Evolutionary conservation across 2,797 vertebrate genomes (phyloP).

Genomic region (Valencia hispanica): DNA sequence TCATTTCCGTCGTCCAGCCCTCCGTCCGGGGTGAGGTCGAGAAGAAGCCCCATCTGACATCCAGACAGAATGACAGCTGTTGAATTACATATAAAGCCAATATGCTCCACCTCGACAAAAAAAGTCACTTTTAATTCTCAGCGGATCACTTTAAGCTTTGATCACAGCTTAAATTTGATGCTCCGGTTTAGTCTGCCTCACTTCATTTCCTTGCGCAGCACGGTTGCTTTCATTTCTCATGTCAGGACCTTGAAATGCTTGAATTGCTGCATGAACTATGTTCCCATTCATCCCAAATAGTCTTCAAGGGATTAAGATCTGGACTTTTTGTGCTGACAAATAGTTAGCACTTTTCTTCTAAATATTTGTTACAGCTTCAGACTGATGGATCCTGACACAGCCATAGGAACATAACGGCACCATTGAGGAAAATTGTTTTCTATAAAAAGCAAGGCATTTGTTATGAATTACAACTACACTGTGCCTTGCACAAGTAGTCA

Average conservation of each 20-base stretch:
- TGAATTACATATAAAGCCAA: slow-evolving; percentile 18
- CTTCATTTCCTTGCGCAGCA: too few relatives aligned
- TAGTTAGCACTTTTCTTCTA: too few relatives aligned
- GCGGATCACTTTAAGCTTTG: not conserved
- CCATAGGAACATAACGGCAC: too few relatives aligned
- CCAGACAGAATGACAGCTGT: not conserved
- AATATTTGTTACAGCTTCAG: too few relatives aligned
- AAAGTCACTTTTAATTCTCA: not conserved
- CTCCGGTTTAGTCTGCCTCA: too few relatives aligned
- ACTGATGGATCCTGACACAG: too few relatives aligned
- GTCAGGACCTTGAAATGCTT: not conserved
- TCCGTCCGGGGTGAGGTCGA: slow-evolving; percentile 84
- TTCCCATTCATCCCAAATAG: not conserved
- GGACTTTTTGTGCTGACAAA: too few relatives aligned
- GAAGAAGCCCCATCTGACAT: slow-evolving; percentile 88
- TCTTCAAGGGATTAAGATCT: too few relatives aligned
- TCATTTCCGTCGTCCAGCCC: slow-evolving; percentile 81
- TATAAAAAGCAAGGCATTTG: not conserved
- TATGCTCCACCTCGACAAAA: not conserved
- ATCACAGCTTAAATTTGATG: not conserved
- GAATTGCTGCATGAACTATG: not conserved
- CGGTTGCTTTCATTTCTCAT: too few relatives aligned
- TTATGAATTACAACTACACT: not conserved
- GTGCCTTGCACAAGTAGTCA: not conserved
- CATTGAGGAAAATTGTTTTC: too few relatives aligned